Conservation (phyloP, 2,113 vertebrate species). For the Chinchilla lanigera region DNA sequence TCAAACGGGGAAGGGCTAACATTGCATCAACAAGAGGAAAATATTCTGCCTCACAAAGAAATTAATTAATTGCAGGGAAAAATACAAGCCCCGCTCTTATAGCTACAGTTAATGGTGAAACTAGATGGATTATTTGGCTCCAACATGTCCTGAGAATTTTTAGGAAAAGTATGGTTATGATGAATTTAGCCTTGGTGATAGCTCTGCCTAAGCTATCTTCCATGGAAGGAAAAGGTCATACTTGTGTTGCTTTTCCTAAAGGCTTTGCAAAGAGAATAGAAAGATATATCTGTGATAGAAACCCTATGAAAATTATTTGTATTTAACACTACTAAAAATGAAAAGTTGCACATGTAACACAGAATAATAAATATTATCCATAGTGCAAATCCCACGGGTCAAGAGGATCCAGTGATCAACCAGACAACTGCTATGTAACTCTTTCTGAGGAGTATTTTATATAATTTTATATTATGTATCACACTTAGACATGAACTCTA, state of each 20-base stretch:
- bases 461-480: background rate
- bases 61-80: conserved; percentile 9
- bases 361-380: background rate
- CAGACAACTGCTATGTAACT: background rate
- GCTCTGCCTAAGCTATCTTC: background rate
- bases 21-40: conserved; percentile 18
- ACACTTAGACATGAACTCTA: background rate
- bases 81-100: background rate
- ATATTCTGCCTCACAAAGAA: background rate
- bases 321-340: background rate
- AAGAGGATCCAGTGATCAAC: background rate
- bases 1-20: background rate
- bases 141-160: background rate
- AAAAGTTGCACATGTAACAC: background rate
- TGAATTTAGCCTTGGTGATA: background rate
- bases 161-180: background rate
- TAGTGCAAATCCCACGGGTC: background rate
- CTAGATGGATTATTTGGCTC: background rate
- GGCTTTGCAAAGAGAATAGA: conserved; percentile 65
- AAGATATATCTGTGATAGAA: conserved; percentile 50
- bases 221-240: background rate
- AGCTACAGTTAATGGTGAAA: background rate
- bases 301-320: conserved; percentile 56
- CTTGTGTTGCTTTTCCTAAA: conserved; percentile 1
- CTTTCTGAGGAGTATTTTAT: background rate